Conservation (phyloP, 2,797 vertebrate species). For the Parauchenoglanis punctatus region DNA sequence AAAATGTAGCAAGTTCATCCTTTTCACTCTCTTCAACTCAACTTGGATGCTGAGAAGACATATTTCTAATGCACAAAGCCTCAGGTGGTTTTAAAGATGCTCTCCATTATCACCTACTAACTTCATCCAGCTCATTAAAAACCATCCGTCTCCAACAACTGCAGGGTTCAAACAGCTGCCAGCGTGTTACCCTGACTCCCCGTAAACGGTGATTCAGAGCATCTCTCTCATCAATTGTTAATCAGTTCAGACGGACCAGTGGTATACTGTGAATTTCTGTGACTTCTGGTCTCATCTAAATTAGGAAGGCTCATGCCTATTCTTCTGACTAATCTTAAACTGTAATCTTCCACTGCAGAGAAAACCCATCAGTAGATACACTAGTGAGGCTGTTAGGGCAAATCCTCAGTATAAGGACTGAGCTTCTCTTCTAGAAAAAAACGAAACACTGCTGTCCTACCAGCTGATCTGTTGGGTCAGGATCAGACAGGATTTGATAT, state of each 20-base stretch:
- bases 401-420: no score
- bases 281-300: conserved; percentile 14
- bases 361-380: neutral
- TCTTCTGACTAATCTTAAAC: neutral
- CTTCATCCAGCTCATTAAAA: conserved; percentile 54
- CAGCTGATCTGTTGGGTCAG: no score
- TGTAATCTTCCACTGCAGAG: neutral
- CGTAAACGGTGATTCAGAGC: conserved; percentile 41
- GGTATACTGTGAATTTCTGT: conserved; percentile 5
- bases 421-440: neutral
- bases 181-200: neutral
- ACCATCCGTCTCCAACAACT: conserved; percentile 34
- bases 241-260: conserved; percentile 29
- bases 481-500: no score
- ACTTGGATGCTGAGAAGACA: neutral
- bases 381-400: neutral
- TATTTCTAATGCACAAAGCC: conserved; percentile 13
- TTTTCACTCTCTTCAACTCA: neutral
- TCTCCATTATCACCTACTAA: conserved; percentile 53
- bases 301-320: neutral
- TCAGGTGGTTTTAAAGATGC: conserved; percentile 37
- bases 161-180: conserved; percentile 46
- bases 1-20: neutral
- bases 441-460: neutral
- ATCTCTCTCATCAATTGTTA: conserved; percentile 17